Evolutionary conservation across 2,888 invertebrate species (phyloP).

Genomic region (Ecdyonurus torrentis): DNA sequence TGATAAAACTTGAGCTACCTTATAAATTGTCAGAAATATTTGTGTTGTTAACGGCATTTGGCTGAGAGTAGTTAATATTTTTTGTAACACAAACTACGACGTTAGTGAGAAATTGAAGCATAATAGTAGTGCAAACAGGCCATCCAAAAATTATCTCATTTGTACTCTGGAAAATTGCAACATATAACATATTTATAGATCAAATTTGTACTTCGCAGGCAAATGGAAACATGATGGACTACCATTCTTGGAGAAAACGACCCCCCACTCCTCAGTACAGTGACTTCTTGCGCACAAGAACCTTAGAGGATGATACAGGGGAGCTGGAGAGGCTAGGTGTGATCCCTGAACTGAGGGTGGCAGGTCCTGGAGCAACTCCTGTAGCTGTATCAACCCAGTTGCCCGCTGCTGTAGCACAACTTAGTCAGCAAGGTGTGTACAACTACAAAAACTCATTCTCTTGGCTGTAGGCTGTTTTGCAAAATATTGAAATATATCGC

Average conservation of each 20-base stretch:
- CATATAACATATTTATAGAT: no score
- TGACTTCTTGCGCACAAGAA: conserved; percentile 32
- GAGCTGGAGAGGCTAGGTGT: neutral
- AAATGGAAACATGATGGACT: conserved; percentile 54
- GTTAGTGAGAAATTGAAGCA: no score
- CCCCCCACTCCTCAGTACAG: conserved; percentile 57
- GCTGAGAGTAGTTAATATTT: neutral
- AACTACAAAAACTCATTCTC: neutral
- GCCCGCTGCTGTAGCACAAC: conserved; percentile 42
- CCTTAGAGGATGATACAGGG: neutral
- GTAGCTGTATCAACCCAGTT: conserved; percentile 40
- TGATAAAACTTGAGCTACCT: neutral
- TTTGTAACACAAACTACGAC: no score
- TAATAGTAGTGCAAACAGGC: no score
- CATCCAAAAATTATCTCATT: no score
- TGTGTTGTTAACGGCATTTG: neutral
- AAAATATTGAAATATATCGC: no score
- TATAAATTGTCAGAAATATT: neutral
- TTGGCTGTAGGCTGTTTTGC: neutral
- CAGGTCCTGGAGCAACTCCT: conserved; percentile 37
- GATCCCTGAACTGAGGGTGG: conserved; percentile 43
- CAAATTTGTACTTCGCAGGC: no score
- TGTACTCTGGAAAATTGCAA: no score
- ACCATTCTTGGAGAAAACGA: conserved; percentile 65
- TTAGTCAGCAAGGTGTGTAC: conserved; percentile 37